These are phyloP conservation scores for Osedax fenrisi DNA, from an alignment of 2,888 invertebrate species.

Conservation along the genomic window DNA sequence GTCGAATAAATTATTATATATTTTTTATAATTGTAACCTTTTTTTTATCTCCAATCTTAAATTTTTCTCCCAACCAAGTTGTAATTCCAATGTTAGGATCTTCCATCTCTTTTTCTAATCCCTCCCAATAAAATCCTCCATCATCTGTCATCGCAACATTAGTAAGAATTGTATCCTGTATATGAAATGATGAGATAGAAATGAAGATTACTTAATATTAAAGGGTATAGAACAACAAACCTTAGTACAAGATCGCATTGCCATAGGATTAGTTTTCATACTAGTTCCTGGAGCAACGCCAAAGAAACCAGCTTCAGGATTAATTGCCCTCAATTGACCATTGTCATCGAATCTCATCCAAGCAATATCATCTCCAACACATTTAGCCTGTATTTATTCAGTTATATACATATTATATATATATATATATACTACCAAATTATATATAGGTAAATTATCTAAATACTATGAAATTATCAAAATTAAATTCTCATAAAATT, in stretches of 20 bases:
- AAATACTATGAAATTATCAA: no score
- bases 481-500: no score
- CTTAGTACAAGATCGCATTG: slow-evolving; percentile 36
- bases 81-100: slow-evolving; percentile 24
- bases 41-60: slow-evolving; percentile 33
- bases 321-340: slow-evolving; percentile 37
- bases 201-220: background rate
- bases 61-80: slow-evolving; percentile 36
- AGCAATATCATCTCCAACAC: slow-evolving; percentile 38
- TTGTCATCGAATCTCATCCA: slow-evolving; percentile 39
- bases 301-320: slow-evolving; percentile 39
- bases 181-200: background rate
- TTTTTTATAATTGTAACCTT: background rate
- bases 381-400: slow-evolving; percentile 38
- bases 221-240: background rate
- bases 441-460: no score
- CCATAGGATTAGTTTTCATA: slow-evolving; percentile 38
- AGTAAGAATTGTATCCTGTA: slow-evolving; percentile 39
- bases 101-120: slow-evolving; percentile 37
- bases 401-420: no score
- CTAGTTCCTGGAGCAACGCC: slow-evolving; percentile 49
- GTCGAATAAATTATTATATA: background rate
- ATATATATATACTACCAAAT: no score
- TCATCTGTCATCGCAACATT: slow-evolving; percentile 40
- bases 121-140: slow-evolving; percentile 40